Evolutionary conservation across 2,113 vertebrate genomes (phyloP).

Genomic region (Hydrolagus affinis): DNA sequence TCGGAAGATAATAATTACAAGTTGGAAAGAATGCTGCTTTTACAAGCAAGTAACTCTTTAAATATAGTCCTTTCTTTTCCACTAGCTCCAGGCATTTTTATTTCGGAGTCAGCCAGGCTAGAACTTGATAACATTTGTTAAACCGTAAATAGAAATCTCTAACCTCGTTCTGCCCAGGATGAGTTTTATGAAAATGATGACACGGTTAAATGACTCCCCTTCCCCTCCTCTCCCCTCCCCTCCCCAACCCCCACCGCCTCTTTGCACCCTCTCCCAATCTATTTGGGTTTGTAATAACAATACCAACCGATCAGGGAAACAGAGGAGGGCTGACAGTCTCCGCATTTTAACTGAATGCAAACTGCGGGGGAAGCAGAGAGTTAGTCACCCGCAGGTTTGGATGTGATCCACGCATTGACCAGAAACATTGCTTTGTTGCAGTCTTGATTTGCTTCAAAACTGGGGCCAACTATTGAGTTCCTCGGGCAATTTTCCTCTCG

Average conservation of each 20-base stretch:
- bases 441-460: background rate
- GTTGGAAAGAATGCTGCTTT: slow-evolving; percentile 24
- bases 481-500: no score
- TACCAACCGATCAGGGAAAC: background rate
- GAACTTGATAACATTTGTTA: slow-evolving; percentile 14
- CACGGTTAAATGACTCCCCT: background rate
- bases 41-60: slow-evolving; percentile 28
- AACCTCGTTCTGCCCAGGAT: background rate
- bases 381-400: slow-evolving; percentile 5
- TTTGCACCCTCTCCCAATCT: no score
- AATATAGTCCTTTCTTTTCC: background rate
- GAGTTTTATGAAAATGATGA: background rate
- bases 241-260: no score
- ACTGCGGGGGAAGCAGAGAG: background rate
- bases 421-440: slow-evolving; percentile 15
- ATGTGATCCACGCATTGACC: background rate
- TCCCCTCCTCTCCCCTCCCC: no score
- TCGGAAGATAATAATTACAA: slow-evolving; percentile 29
- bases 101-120: slow-evolving; percentile 12
- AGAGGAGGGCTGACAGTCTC: background rate
- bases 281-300: background rate
- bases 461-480: background rate
- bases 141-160: background rate
- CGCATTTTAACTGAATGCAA: background rate
- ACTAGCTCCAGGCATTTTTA: slow-evolving; percentile 15